Conservation (phyloP, 2,113 vertebrate genomes). For the Xenotilapia longispinis region DNA sequence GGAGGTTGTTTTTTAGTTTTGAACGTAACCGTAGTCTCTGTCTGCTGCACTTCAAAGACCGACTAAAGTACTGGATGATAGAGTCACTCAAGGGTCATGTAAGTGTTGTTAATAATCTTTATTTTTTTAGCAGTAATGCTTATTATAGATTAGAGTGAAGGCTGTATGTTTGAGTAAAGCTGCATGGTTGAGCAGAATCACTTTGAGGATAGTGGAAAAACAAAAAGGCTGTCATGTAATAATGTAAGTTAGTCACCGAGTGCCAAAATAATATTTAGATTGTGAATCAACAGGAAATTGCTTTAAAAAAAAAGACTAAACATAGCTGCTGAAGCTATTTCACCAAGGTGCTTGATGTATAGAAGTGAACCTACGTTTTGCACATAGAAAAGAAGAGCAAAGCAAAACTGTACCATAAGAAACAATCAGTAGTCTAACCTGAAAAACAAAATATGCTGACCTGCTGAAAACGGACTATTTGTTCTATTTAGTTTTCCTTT, state of each 20-base stretch:
- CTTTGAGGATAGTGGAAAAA: background rate
- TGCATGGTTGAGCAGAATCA: slow-evolving; percentile 3
- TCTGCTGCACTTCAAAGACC: background rate
- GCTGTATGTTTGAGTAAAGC: background rate
- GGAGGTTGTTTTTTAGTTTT: background rate
- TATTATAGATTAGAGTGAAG: background rate
- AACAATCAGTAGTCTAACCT: background rate
- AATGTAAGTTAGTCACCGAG: background rate
- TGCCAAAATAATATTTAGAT: slow-evolving; percentile 53
- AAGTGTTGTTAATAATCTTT: background rate
- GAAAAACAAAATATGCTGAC: background rate
- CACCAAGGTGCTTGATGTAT: background rate
- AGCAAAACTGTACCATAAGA: background rate
- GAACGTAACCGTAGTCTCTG: background rate
- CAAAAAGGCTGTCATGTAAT: background rate
- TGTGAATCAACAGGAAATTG: slow-evolving; percentile 8
- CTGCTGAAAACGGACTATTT: background rate
- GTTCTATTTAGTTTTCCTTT: background rate
- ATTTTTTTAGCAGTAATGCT: background rate
- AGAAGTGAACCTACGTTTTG: background rate
- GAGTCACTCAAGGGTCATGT: background rate
- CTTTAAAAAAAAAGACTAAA: background rate
- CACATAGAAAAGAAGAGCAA: background rate
- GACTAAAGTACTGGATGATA: background rate
- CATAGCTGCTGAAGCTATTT: slow-evolving; percentile 25